A percentile compares a stretch with the other conserved stretches of the same genome.
phyloP scores from a whole-genome alignment of 2,888 invertebrate genomes.

The Hedya salicella region DNA sequence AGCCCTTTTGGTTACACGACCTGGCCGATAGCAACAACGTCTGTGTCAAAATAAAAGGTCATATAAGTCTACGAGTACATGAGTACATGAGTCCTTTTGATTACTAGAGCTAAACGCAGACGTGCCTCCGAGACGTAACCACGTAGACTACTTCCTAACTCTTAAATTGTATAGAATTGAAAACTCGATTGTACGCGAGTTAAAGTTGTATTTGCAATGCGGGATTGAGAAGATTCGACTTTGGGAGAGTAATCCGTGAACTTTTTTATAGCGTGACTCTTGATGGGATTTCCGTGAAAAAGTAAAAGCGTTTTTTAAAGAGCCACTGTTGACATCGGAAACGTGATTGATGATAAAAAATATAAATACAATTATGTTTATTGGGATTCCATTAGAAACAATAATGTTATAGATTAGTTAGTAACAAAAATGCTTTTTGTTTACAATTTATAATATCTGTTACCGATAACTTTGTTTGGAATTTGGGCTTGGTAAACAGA shows the following conservation, averaged over 20 bases:
- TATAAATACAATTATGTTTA: conserved; percentile 45
- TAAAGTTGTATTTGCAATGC: neutral
- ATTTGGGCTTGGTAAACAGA: no score
- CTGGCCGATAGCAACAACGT: neutral
- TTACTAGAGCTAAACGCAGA: conserved; percentile 30
- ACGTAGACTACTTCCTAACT: conserved; percentile 27
- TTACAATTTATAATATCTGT: no score
- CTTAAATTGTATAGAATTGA: neutral
- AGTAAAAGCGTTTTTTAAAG: conserved; percentile 61
- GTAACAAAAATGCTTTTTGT: no score
- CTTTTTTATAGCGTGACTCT: conserved; percentile 44
- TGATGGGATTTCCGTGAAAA: conserved; percentile 54
- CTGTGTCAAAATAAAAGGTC: neutral
- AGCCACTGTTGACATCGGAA: conserved; percentile 45
- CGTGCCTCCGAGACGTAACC: conserved; percentile 50
- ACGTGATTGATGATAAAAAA: conserved; percentile 44
- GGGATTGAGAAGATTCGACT: conserved; percentile 12
- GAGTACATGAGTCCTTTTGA: neutral
- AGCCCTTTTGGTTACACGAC: neutral
- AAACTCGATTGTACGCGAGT: neutral
- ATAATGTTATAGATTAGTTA: neutral
- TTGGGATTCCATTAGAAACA: neutral
- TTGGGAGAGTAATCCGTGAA: conserved; percentile 47
- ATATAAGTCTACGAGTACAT: neutral
- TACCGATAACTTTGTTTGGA: no score